Percentiles rank a stretch among this genome's conserved stretches.
phyloP scores from a whole-genome alignment of 2,797 vertebrate genomes.

The Trichosurus vulpecula region DNA sequence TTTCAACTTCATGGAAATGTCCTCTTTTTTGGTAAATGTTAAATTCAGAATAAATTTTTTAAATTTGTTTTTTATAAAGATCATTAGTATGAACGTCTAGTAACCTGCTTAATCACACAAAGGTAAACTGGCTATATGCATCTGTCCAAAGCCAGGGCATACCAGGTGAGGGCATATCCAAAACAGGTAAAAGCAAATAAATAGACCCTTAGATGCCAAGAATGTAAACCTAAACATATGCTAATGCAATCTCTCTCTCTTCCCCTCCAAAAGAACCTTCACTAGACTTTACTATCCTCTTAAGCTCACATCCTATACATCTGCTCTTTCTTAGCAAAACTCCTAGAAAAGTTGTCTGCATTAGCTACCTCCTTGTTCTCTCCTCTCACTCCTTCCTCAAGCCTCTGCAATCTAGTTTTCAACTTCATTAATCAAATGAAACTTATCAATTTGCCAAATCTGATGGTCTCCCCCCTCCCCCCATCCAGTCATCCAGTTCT shows the following conservation, averaged over 20 bases:
- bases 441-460: too few species aligned
- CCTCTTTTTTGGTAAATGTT: neutral
- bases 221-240: neutral
- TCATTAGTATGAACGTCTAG: neutral
- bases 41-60: neutral
- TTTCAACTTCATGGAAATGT: neutral
- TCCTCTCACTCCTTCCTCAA: neutral
- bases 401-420: neutral
- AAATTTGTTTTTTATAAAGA: neutral
- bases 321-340: neutral
- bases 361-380: neutral
- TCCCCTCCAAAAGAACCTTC: neutral
- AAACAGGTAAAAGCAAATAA: too few species aligned
- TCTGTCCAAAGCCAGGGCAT: too few species aligned
- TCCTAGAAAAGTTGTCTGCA: neutral
- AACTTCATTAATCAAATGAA: neutral
- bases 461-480: too few species aligned
- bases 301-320: neutral
- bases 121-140: too few species aligned
- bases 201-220: too few species aligned
- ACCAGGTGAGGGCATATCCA: too few species aligned
- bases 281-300: neutral
- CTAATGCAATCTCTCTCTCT: neutral
- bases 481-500: too few species aligned
- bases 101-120: too few species aligned